Conservation (phyloP, 2,888 invertebrate species). For the Orchestes rusci region DNA sequence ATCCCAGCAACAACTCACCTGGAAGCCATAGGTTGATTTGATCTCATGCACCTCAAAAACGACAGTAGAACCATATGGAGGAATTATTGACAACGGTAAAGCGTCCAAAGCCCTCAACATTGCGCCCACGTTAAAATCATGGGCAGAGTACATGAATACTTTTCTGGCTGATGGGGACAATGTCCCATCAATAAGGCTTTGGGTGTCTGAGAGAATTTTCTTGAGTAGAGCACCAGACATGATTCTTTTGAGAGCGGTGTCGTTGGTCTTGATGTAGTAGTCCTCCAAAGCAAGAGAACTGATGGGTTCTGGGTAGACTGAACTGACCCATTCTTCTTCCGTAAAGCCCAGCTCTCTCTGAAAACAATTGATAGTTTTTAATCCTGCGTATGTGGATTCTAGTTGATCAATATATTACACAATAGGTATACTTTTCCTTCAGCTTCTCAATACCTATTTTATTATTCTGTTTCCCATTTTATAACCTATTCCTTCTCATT, state of each 20-base stretch:
- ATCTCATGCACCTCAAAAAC: slow-evolving; percentile 27
- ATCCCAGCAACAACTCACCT: slow-evolving; percentile 15
- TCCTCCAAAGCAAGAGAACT: slow-evolving; percentile 10
- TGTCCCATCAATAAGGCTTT: slow-evolving; percentile 16
- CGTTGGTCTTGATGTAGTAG: slow-evolving; percentile 22
- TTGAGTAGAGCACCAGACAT: slow-evolving; percentile 22
- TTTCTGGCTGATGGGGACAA: slow-evolving; percentile 18
- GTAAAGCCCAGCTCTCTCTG: slow-evolving; percentile 13
- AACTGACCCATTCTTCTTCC: slow-evolving; percentile 11
- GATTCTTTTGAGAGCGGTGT: slow-evolving; percentile 12
- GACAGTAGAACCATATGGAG: slow-evolving; percentile 23
- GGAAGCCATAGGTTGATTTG: slow-evolving; percentile 22
- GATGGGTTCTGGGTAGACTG: slow-evolving; percentile 22
- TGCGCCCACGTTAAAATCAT: slow-evolving; percentile 24
- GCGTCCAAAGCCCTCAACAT: slow-evolving; percentile 19
- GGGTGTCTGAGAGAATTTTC: slow-evolving; percentile 22
- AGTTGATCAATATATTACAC: too few relatives aligned
- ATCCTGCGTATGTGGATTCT: too few relatives aligned
- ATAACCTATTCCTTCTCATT: too few relatives aligned
- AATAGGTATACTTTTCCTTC: too few relatives aligned
- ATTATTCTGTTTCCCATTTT: too few relatives aligned
- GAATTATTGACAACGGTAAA: slow-evolving; percentile 18
- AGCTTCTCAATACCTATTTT: too few relatives aligned
- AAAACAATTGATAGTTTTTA: too few relatives aligned
- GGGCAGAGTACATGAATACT: slow-evolving; percentile 28